Evolutionary conservation across 1,140 invertebrate species (phyloP).

Genomic region (Ganaspis sp.): DNA sequence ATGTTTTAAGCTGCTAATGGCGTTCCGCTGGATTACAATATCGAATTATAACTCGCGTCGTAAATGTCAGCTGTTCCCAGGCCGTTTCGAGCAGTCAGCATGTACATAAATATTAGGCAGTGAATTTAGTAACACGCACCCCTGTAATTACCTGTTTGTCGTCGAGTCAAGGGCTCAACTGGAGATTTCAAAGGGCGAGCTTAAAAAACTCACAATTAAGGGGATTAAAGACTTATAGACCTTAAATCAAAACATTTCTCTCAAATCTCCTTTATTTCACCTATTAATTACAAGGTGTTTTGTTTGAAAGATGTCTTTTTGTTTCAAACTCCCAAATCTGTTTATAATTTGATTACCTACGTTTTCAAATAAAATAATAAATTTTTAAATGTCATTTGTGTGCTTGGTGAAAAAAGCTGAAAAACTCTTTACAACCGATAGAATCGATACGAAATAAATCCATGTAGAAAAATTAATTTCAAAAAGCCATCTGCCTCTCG

Average conservation of each 20-base stretch:
- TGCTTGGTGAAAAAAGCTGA: no score
- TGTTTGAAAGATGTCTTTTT: no score
- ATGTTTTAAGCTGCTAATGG: constrained; percentile 29
- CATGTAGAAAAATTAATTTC: no score
- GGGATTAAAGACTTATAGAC: constrained; percentile 20
- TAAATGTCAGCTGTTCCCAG: constrained; percentile 58
- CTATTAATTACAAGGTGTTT: no score
- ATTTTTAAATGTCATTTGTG: no score
- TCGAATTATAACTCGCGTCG: constrained; percentile 31
- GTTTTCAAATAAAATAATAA: no score
- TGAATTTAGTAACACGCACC: constrained; percentile 53
- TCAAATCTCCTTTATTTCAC: no score
- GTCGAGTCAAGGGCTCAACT: constrained; percentile 46
- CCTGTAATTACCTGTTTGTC: constrained; percentile 61
- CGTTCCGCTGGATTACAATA: constrained; percentile 20
- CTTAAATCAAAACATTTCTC: no score
- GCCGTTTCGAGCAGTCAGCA: constrained; percentile 48
- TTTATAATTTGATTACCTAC: no score
- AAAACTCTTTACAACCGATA: no score
- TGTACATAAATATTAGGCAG: constrained; percentile 57
- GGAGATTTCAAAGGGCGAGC: constrained; percentile 44
- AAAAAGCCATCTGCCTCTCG: no score
- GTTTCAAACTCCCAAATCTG: constrained; percentile 1
- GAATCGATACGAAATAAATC: no score
- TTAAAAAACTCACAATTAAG: background rate